Conservation (phyloP, 2,113 vertebrate species). For the Cebidichthys violaceus region DNA sequence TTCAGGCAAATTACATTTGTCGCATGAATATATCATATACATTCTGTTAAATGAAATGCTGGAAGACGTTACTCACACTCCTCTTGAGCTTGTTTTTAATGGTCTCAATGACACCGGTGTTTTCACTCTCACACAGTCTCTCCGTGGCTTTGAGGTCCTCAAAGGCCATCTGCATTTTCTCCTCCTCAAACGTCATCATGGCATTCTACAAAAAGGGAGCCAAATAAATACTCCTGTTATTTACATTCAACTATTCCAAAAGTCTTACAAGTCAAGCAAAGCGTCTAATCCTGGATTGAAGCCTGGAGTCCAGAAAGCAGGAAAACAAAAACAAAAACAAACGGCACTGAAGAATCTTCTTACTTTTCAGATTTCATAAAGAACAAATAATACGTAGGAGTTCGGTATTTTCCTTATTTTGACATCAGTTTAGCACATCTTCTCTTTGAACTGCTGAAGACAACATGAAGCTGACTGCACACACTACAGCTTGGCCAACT, state of each 20-base stretch:
- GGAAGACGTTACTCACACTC: conserved; percentile 85
- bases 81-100: conserved; percentile 96
- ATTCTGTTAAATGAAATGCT: background rate
- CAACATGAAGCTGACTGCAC: too few species aligned
- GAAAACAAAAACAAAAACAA: too few species aligned
- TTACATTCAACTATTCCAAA: background rate
- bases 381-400: background rate
- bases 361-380: background rate
- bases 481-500: background rate
- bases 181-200: conserved; percentile 98
- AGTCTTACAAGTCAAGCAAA: background rate
- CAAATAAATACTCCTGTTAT: background rate
- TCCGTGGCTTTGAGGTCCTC: conserved; percentile 95
- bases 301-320: background rate
- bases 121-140: conserved; percentile 92
- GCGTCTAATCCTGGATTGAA: background rate
- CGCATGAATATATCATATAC: background rate
- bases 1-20: background rate
- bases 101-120: conserved; percentile 93
- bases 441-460: too few species aligned
- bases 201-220: conserved; percentile 84
- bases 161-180: conserved; percentile 94
- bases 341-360: background rate
- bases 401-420: background rate
- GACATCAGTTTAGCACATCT: too few species aligned